These are phyloP conservation scores for Meganola albula DNA, from an alignment of 2,888 invertebrate species.

Conservation along the genomic window DNA sequence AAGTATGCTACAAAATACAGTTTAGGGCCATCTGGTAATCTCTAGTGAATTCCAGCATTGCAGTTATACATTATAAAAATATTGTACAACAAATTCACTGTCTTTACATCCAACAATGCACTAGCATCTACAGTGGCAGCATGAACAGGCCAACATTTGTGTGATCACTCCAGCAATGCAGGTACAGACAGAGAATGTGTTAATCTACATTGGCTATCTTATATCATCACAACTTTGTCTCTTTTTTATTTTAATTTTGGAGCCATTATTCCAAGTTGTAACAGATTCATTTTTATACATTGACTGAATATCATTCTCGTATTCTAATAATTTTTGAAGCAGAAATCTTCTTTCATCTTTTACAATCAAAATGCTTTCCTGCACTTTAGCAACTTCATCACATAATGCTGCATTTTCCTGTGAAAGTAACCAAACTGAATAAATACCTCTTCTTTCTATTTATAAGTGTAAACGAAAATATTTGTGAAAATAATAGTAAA, in stretches of 20 bases:
- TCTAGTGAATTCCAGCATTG: too few species aligned
- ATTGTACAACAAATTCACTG: too few species aligned
- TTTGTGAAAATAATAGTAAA: background rate
- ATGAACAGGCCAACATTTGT: too few species aligned
- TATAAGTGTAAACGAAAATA: background rate
- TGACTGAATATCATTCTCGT: conserved; percentile 72
- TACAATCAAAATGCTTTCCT: conserved; percentile 86
- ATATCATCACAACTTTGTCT: conserved; percentile 47
- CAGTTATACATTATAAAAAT: too few species aligned
- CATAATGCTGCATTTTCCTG: conserved; percentile 91
- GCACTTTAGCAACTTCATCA: conserved; percentile 91
- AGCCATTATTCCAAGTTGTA: conserved; percentile 44
- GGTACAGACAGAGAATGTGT: too few species aligned
- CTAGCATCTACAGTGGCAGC: too few species aligned
- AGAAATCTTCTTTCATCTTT: conserved; percentile 91
- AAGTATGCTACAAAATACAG: too few species aligned
- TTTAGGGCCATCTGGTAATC: too few species aligned
- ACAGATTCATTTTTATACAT: conserved; percentile 38
- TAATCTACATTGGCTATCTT: too few species aligned
- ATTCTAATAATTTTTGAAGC: conserved; percentile 84
- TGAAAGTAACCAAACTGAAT: background rate
- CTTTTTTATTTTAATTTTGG: conserved; percentile 51
- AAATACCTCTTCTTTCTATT: background rate
- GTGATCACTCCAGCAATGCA: too few species aligned
- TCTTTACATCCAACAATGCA: too few species aligned